These are phyloP conservation scores for Oreocharis arfaki DNA, from an alignment of 2,113 vertebrate genomes.

Conservation along the genomic window DNA sequence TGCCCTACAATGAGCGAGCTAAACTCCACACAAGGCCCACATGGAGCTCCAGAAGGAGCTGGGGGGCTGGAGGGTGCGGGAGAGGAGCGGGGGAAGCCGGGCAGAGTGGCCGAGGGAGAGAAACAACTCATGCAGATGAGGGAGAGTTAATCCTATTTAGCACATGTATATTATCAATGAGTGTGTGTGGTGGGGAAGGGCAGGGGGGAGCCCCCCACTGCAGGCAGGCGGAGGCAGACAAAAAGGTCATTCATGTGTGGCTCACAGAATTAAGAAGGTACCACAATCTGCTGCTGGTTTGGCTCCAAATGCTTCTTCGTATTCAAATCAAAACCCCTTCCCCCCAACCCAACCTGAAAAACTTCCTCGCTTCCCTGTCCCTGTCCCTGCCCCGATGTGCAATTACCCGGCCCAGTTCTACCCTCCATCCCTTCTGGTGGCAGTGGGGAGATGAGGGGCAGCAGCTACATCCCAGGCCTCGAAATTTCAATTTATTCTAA, in stretches of 20 bases:
- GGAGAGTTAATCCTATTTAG: constrained; percentile 76
- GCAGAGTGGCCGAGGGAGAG: constrained; percentile 1
- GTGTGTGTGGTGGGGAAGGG: constrained; percentile 46
- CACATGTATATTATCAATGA: constrained; percentile 75
- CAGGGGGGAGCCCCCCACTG: constrained; percentile 15
- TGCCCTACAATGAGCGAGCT: constrained; percentile 60
- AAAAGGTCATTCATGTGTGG: constrained; percentile 62
- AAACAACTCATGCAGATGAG: constrained; percentile 55
- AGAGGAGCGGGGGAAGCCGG: not conserved
- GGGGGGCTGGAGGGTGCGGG: not conserved
- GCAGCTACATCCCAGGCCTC: not conserved
- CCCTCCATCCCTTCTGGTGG: not conserved
- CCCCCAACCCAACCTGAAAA: not conserved
- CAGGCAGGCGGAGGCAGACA: constrained; percentile 46
- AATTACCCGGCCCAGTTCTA: fast-evolving
- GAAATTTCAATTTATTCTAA: not conserved
- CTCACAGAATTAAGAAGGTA: constrained; percentile 53
- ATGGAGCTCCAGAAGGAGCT: constrained; percentile 62
- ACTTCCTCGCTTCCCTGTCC: not conserved
- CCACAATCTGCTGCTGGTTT: constrained; percentile 51
- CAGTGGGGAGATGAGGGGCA: not conserved
- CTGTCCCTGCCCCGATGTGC: not conserved
- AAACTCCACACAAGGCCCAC: constrained; percentile 53
- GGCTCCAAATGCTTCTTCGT: constrained; percentile 56
- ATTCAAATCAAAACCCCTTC: constrained; percentile 52